Percentiles rank a stretch among this genome's conserved stretches.
These are phyloP conservation scores for Chloroceryle amazona DNA, from an alignment of 2,797 vertebrate genomes.

Conservation along the genomic window DNA sequence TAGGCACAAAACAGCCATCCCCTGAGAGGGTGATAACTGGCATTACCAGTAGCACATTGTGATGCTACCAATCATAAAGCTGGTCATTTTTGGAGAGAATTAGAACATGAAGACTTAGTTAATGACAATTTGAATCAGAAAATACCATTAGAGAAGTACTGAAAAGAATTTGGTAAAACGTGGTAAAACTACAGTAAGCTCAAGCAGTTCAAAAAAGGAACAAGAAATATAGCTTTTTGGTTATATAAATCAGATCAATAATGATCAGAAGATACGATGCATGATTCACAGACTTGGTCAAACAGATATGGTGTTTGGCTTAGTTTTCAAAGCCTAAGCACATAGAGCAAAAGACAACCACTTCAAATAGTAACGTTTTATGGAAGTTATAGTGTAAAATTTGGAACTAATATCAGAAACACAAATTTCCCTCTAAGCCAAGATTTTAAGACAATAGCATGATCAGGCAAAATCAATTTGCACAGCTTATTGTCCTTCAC, in stretches of 20 bases:
- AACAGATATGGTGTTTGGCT: rapidly evolving
- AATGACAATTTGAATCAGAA: background rate
- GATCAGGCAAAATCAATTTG: background rate
- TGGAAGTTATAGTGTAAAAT: background rate
- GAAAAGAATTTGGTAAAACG: background rate
- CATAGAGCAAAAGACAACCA: background rate
- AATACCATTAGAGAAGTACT: background rate
- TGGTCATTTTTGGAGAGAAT: background rate
- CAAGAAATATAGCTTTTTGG: background rate
- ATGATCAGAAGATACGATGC: background rate
- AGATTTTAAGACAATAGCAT: background rate
- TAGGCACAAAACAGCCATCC: background rate
- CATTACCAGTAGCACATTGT: rapidly evolving
- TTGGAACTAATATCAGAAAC: background rate
- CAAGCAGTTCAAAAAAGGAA: background rate
- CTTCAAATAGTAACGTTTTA: background rate
- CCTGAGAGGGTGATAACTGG: background rate
- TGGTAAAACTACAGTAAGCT: background rate
- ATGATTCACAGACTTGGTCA: background rate
- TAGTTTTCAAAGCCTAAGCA: background rate
- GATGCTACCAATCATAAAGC: background rate
- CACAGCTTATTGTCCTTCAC: background rate
- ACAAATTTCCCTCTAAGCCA: background rate
- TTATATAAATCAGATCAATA: background rate
- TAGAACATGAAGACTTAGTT: background rate